Evolutionary conservation across 2,113 vertebrate genomes (phyloP).

Genomic region (Erpornis zantholeuca): DNA sequence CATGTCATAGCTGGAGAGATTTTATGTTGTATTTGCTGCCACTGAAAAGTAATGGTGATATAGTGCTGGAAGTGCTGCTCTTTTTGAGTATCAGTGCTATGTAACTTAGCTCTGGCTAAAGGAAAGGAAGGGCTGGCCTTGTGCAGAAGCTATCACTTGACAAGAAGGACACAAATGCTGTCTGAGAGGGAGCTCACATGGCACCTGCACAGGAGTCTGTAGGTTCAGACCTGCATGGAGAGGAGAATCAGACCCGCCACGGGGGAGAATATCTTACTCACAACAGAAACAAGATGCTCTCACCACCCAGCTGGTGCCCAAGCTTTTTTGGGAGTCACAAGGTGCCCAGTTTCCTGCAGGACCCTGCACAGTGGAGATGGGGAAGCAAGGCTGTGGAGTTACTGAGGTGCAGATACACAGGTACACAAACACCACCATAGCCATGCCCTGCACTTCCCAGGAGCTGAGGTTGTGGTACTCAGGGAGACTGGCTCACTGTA

Average conservation of each 20-base stretch:
- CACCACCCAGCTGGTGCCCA: background rate
- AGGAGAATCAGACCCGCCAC: background rate
- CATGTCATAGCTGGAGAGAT: background rate
- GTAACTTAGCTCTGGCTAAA: background rate
- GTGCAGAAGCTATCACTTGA: background rate
- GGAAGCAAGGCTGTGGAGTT: background rate
- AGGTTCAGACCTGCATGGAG: background rate
- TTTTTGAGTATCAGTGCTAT: background rate
- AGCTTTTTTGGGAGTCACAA: background rate
- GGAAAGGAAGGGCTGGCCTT: background rate
- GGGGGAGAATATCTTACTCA: background rate
- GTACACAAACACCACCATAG: background rate
- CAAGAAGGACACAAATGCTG: background rate
- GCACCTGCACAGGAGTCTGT: too few relatives aligned
- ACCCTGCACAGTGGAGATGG: background rate
- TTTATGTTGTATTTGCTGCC: background rate
- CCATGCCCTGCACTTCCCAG: background rate
- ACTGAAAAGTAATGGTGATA: background rate
- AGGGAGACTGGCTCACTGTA: background rate
- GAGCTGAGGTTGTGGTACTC: background rate
- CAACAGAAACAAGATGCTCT: background rate
- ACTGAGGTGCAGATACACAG: background rate
- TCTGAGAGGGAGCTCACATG: fast-evolving
- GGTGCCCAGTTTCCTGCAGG: background rate
- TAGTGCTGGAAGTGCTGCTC: background rate